These are phyloP conservation scores for Cranoglanis bouderius DNA, from an alignment of 2,113 vertebrate genomes.

Conservation along the genomic window DNA sequence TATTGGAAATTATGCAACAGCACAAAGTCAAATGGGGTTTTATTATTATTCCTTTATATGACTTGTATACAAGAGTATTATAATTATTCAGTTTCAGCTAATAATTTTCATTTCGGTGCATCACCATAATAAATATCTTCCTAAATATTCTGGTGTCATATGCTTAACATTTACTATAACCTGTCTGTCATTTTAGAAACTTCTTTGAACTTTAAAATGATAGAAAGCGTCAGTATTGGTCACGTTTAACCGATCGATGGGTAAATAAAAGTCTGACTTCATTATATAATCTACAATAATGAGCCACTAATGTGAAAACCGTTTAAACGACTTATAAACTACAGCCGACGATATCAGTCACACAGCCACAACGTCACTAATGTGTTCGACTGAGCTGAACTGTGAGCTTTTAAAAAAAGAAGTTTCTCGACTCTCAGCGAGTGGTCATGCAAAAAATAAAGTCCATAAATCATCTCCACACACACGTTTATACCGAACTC, in stretches of 20 bases:
- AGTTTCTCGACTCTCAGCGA: conserved; percentile 29
- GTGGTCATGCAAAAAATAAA: conserved; percentile 78
- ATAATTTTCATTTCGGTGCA: background rate
- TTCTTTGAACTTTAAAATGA: background rate
- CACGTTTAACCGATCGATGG: background rate
- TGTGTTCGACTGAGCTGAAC: conserved; percentile 33
- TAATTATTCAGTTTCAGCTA: background rate
- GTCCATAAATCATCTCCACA: conserved; percentile 67
- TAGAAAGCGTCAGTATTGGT: background rate
- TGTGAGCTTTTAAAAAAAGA: background rate
- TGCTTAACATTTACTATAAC: background rate
- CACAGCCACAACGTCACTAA: conserved; percentile 58
- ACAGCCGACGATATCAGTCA: conserved; percentile 47
- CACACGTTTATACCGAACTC: conserved; percentile 69
- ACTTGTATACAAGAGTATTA: background rate
- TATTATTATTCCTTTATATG: background rate
- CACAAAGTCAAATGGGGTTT: too few species aligned
- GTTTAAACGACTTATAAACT: background rate
- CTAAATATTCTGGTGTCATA: background rate
- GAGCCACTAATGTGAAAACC: background rate
- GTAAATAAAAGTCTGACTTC: background rate
- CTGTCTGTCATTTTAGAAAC: background rate
- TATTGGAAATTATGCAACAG: background rate
- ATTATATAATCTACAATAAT: background rate
- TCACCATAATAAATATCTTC: background rate